Percentiles rank a stretch among this genome's conserved stretches.
Evolutionary conservation across 1,140 invertebrate genomes (phyloP).

Genomic region (Eupristina koningsbergeri): DNA sequence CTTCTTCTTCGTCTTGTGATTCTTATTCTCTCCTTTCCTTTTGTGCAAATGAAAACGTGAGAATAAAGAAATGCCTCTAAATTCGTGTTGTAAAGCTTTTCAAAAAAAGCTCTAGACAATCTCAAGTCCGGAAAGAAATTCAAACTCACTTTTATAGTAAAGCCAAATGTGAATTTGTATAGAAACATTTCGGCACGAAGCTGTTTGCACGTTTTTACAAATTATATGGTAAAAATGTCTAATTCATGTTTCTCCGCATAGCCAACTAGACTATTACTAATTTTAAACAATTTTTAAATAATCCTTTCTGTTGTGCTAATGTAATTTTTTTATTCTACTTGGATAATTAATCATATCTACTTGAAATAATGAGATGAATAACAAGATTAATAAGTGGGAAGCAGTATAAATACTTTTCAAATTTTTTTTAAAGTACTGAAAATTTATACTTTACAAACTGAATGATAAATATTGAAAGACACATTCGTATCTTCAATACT

Average conservation of each 20-base stretch:
- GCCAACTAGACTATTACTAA: no score
- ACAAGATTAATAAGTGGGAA: no score
- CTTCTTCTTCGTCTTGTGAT: background rate
- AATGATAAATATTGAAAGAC: no score
- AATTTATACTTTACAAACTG: no score
- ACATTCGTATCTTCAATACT: no score
- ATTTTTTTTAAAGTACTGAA: no score
- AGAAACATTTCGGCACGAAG: background rate
- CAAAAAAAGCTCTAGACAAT: constrained; percentile 30
- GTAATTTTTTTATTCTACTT: no score
- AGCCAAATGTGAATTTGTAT: constrained; percentile 16
- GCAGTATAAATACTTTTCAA: no score
- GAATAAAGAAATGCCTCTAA: constrained; percentile 17
- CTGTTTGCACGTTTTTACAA: background rate
- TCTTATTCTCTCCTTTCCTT: constrained; percentile 32
- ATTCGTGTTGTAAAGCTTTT: constrained; percentile 37
- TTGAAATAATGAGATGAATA: no score
- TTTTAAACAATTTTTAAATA: no score
- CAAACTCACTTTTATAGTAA: constrained; percentile 21
- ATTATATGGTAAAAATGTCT: background rate
- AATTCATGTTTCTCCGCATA: background rate
- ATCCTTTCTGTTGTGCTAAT: no score
- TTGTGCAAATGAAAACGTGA: constrained; percentile 43
- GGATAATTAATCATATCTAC: no score
- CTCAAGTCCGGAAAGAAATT: constrained; percentile 24